phyloP scores from a whole-genome alignment of 1,140 invertebrate genomes.

The Cotesia typhae region DNA sequence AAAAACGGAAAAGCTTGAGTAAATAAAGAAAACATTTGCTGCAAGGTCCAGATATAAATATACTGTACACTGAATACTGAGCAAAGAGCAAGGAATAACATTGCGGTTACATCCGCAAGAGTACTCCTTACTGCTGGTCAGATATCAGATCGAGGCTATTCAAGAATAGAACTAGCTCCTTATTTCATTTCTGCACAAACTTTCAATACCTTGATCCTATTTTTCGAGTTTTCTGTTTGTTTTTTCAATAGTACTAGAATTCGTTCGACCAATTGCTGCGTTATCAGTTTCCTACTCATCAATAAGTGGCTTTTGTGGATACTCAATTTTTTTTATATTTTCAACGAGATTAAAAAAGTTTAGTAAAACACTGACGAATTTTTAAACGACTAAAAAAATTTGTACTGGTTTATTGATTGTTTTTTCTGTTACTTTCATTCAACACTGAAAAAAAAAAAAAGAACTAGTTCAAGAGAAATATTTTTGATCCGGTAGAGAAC shows the following conservation, averaged over 20 bases:
- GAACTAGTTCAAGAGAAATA: too few relatives aligned
- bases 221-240: background rate
- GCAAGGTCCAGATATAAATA: background rate
- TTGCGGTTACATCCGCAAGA: constrained; percentile 19
- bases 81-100: background rate
- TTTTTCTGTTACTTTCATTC: too few relatives aligned
- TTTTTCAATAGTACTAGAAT: background rate
- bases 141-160: constrained; percentile 23
- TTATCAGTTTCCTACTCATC: background rate
- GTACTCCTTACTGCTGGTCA: constrained; percentile 13
- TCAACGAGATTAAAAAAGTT: too few relatives aligned
- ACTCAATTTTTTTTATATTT: too few relatives aligned
- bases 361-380: too few relatives aligned
- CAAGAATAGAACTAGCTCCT: constrained; percentile 20
- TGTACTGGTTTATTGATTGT: too few relatives aligned
- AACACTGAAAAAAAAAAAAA: too few relatives aligned
- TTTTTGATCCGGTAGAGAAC: too few relatives aligned
- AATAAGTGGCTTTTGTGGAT: too few relatives aligned
- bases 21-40: constrained; percentile 7
- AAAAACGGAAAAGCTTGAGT: constrained; percentile 25
- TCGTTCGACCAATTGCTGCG: background rate
- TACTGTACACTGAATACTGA: background rate
- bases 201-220: constrained; percentile 1
- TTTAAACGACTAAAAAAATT: too few relatives aligned
- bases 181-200: constrained; percentile 12